Base-by-base conservation (phyloP, 2,888 invertebrate species). In the Chaetogeoica ovagalla region DNA sequence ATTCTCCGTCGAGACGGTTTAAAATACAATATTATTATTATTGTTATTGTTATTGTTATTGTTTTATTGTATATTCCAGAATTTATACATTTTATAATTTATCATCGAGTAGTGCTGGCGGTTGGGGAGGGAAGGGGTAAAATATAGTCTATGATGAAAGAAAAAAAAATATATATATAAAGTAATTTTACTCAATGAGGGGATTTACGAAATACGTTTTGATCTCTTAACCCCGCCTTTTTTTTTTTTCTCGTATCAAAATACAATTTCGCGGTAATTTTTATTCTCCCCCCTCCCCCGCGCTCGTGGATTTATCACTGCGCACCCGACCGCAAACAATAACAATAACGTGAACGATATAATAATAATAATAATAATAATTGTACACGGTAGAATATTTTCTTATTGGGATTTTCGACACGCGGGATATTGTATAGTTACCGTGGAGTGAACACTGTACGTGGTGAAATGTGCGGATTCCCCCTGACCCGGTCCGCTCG, bases 391-490 rank as follows among this genome's bases (percentile, higher is more conserved):
- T 30, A 30, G 1, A 13, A 65, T 65, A 39, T 55, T 57, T 21
- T 76, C n/a, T 17, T 19, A 19, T 59, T 59, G 21, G 57, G 57
- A 30, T 63, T 71, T 79, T 70, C 60, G 57, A 23, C 57, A 55
- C 30, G 63, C 69, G 70, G 71, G 63, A 57, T 71, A 71, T 79
- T 79, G 63, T 71, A 57, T 55, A 55, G 79, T 71, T 71, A 71
- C 79, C 39, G 79, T 71, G 55, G 71, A 70, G 79, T 57, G 70
- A 19, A 57, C 79, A 79, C 79, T 79, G 79, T 79, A 79, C 79
- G 79, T 37, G 79, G 79, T 71, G 79, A 79, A 79, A 79, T 79
- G 79, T 79, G 79, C 79, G 79, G 79, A 79, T 79, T 79, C 71
- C 79, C 71, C 79, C 63, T 65, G 63, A 63, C 70, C 70, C 70